Base-by-base conservation (phyloP, 2,797 vertebrate species). In the Varecia variegata region DNA sequence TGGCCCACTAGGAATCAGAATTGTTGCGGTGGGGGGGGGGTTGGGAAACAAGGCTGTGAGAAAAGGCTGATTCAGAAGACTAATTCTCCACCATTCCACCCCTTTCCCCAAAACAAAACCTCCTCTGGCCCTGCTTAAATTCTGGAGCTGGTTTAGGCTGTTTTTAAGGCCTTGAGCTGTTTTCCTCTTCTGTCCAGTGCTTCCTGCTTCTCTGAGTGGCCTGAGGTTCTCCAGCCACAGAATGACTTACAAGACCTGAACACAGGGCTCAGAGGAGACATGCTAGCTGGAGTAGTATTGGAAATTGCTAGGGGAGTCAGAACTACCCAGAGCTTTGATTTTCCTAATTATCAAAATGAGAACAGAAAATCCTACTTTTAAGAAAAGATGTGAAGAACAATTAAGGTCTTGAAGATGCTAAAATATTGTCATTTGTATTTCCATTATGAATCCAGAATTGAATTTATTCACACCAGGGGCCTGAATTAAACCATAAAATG, bases 391-490 rank as follows among this genome's bases (percentile, higher is more conserved):
- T 84, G 70, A 40, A 82, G 81, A 89, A 25, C 40, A 65, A 94
- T 13, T 38, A 4, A 71, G 45, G 80, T 50, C 27, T 74, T 32
- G 45, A 43, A 79, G 60, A 68, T 65, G 82, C 47, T 92, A 81
- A 93, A 90, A 52, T 70, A 47, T 35, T 74, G 45, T 27, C 65
- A 88, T 83, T 30, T 58, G 3, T 47, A 54, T 73, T 92, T 93
- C 50, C 68, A 84, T 43, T 45, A 73, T 87, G 88, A 94, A 81
- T 50, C 68, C 80, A 87, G 56, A 90, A 60, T 68, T 58, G 32
- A 83, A n/a, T 86, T 80, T 88, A 47, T 73, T 88, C 30, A 76
- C 13, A 38, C 3, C 4, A 35, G 32, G 27, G 12, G 14, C 32
- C 43, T 65, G 43, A 54, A 96, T 45, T 45, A 9, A 62, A 32